Conservation (phyloP, 2,888 invertebrate genomes). For the Athalia cordata region DNA sequence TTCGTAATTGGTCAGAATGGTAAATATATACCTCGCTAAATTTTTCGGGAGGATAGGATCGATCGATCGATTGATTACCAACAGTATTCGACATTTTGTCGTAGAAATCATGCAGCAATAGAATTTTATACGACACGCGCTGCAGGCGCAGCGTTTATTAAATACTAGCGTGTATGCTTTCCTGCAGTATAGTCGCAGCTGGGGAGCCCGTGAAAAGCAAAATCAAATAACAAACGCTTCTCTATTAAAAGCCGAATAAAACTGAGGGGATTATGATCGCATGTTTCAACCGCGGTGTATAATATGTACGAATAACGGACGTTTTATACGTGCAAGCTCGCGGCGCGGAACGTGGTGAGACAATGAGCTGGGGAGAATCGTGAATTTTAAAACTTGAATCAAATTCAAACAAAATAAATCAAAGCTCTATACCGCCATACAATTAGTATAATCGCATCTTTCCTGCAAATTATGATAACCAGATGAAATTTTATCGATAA, state of each 20-base stretch:
- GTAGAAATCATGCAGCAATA: no score
- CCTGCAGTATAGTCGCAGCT: no score
- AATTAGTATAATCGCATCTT: no score
- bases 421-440: neutral
- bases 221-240: conserved; percentile 60
- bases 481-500: no score
- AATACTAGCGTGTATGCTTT: conserved; percentile 23
- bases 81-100: no score
- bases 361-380: conserved; percentile 45
- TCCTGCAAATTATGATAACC: no score
- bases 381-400: conserved; percentile 15
- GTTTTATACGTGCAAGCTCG: conserved; percentile 44
- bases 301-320: conserved; percentile 20
- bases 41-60: no score
- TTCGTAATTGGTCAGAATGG: no score
- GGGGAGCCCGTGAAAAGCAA: conserved; percentile 51
- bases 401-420: neutral
- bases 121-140: conserved; percentile 7
- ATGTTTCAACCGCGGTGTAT: conserved; percentile 54
- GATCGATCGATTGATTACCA: no score
- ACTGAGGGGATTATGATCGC: conserved; percentile 58
- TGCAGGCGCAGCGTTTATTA: conserved; percentile 2
- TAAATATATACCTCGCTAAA: no score
- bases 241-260: conserved; percentile 64
- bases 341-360: neutral